Conservation (phyloP, 37 sponge, comb jelly and placozoan genomes). For the Spongilla lacustris region DNA sequence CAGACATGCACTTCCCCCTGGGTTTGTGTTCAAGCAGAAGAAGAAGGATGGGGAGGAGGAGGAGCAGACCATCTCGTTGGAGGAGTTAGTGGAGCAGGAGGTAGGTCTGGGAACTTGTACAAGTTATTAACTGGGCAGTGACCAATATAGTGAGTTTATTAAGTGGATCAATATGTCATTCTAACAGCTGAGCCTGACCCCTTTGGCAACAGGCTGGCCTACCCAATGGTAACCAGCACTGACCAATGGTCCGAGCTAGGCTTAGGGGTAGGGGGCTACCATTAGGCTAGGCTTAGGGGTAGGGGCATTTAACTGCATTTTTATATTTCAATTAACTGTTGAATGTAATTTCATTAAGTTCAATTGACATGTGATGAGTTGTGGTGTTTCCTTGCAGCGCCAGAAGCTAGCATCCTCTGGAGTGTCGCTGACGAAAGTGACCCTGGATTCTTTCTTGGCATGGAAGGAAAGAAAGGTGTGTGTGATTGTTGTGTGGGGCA, state of each 20-base stretch:
- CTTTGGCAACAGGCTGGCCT: too few relatives aligned
- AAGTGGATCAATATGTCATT: too few relatives aligned
- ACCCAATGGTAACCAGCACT: too few relatives aligned
- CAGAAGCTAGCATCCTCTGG: slow-evolving; percentile 62
- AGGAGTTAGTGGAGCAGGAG: slow-evolving; percentile 95
- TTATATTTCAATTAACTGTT: too few relatives aligned
- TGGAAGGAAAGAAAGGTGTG: slow-evolving; percentile 93
- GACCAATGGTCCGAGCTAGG: too few relatives aligned
- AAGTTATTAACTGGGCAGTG: background rate
- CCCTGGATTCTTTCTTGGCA: slow-evolving; percentile 78
- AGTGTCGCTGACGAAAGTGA: slow-evolving; percentile 72
- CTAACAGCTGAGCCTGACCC: too few relatives aligned
- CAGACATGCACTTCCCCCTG: slow-evolving; percentile 97
- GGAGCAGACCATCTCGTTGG: slow-evolving; percentile 77
- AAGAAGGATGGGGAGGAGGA: slow-evolving; percentile 72
- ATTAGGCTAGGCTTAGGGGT: too few relatives aligned
- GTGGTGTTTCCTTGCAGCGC: slow-evolving; percentile 47
- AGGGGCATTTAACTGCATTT: too few relatives aligned
- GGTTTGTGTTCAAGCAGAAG: slow-evolving; percentile 91
- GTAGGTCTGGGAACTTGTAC: slow-evolving; percentile 44
- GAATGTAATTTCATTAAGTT: too few relatives aligned
- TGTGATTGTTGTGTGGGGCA: background rate
- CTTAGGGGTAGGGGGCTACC: too few relatives aligned
- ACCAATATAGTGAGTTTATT: too few relatives aligned
- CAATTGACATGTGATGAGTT: too few relatives aligned